A percentile compares a stretch with the other conserved stretches of the same genome.
Conservation (phyloP, 2,797 vertebrate genomes). For the Percopsis omiscomaycus region DNA sequence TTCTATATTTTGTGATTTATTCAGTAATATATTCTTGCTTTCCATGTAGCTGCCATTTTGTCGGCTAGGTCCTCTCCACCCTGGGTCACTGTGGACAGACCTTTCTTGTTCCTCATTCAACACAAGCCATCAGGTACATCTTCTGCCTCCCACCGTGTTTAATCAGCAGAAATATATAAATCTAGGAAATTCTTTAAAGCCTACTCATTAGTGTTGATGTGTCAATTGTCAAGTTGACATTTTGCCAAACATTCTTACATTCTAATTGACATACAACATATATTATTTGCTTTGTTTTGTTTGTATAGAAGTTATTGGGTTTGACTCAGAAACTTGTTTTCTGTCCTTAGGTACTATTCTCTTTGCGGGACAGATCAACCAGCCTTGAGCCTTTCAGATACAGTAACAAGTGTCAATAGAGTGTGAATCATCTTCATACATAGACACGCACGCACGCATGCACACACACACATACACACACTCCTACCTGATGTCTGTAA, state of each 20-base stretch:
- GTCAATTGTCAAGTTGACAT: no score
- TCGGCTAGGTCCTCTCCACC: constrained; percentile 91
- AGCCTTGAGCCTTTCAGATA: constrained; percentile 75
- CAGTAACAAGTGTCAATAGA: constrained; percentile 7
- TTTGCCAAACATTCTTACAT: background rate
- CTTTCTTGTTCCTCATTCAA: constrained; percentile 91
- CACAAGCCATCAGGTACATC: constrained; percentile 91
- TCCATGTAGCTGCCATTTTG: constrained; percentile 85
- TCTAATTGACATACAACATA: background rate
- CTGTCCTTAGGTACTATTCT: constrained; percentile 85
- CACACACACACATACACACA: constrained; percentile 18
- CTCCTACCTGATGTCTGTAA: constrained; percentile 41
- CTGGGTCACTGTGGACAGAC: constrained; percentile 89
- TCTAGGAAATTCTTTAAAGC: no score
- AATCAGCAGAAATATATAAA: background rate
- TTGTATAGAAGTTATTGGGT: background rate
- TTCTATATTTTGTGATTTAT: background rate
- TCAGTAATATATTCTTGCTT: constrained; percentile 1
- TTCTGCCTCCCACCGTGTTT: no score
- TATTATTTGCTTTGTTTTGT: background rate
- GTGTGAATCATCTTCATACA: constrained; percentile 5
- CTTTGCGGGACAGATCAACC: constrained; percentile 94
- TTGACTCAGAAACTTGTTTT: constrained; percentile 4
- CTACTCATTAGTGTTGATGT: no score
- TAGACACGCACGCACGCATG: constrained; percentile 21